These are phyloP conservation scores for Cephus pulcher DNA, from an alignment of 2,888 invertebrate genomes.

Conservation along the genomic window DNA sequence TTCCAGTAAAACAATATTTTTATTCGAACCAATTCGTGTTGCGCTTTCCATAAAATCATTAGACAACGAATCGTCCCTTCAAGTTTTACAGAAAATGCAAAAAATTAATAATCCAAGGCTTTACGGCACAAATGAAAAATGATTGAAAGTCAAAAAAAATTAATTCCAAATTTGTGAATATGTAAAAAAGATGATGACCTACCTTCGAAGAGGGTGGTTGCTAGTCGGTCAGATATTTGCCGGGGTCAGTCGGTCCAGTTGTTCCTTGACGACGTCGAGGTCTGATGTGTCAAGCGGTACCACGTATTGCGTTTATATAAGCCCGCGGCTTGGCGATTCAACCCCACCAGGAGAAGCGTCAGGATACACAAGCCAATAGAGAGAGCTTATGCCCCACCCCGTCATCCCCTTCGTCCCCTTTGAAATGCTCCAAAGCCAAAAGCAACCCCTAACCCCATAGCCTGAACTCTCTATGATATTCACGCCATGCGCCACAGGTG, in stretches of 20 bases:
- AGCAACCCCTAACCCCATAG: constrained; percentile 3
- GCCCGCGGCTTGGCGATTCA: constrained; percentile 37
- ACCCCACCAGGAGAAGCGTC: background rate
- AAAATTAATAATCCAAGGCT: background rate
- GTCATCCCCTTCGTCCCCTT: background rate
- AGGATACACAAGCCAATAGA: background rate
- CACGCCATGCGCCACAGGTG: constrained; percentile 5
- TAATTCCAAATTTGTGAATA: background rate
- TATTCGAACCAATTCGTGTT: background rate
- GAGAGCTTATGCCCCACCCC: background rate
- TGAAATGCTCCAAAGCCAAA: background rate
- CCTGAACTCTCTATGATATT: background rate
- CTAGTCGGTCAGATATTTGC: background rate
- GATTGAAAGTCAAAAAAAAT: background rate
- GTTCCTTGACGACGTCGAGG: constrained; percentile 30
- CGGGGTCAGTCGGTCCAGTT: background rate
- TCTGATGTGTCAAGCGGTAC: constrained; percentile 47
- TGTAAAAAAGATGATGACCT: background rate
- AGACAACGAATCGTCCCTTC: background rate
- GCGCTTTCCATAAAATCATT: background rate
- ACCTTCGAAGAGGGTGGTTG: background rate
- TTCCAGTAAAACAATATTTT: background rate
- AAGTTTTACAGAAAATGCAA: background rate
- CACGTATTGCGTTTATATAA: constrained; percentile 58
- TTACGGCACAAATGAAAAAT: background rate